These are phyloP conservation scores for Zaprionus gabonicus DNA, from an alignment of 1,140 invertebrate genomes.

Conservation along the genomic window DNA sequence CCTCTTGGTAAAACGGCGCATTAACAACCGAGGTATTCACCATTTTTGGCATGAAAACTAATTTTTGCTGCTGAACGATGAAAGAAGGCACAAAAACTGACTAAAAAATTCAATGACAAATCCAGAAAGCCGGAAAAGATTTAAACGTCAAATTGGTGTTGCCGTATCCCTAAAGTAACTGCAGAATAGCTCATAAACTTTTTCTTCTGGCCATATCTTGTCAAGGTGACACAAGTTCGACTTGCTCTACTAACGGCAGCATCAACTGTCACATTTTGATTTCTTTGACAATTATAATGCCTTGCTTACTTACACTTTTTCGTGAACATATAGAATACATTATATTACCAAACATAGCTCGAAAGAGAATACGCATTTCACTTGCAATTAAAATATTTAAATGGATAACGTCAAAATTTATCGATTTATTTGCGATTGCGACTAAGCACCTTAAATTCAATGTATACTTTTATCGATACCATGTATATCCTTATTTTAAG, in stretches of 20 bases:
- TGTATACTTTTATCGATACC: too few species aligned
- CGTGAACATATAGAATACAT: background rate
- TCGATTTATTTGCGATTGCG: background rate
- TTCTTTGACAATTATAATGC: background rate
- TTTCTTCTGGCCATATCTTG: background rate
- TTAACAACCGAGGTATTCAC: slow-evolving; percentile 40
- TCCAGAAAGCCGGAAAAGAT: slow-evolving; percentile 37
- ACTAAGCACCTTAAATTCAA: background rate
- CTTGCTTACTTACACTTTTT: background rate
- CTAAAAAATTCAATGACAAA: slow-evolving; percentile 40
- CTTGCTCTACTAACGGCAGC: background rate
- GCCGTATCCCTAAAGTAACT: slow-evolving; percentile 9
- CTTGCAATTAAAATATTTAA: background rate
- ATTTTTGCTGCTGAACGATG: slow-evolving; percentile 31
- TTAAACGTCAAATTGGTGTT: slow-evolving; percentile 49
- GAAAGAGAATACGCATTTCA: background rate
- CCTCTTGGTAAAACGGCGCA: slow-evolving; percentile 49
- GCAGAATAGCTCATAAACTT: background rate
- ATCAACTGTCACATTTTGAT: background rate
- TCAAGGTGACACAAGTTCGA: background rate
- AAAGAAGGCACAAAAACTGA: slow-evolving; percentile 45
- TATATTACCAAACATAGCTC: background rate
- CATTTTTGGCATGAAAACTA: slow-evolving; percentile 47
- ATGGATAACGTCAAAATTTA: background rate
- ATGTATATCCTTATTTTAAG: too few species aligned